Percentiles rank a stretch among this genome's conserved stretches.
phyloP scores from a whole-genome alignment of 2,888 invertebrate species.

The Drosophila diplacantha region DNA sequence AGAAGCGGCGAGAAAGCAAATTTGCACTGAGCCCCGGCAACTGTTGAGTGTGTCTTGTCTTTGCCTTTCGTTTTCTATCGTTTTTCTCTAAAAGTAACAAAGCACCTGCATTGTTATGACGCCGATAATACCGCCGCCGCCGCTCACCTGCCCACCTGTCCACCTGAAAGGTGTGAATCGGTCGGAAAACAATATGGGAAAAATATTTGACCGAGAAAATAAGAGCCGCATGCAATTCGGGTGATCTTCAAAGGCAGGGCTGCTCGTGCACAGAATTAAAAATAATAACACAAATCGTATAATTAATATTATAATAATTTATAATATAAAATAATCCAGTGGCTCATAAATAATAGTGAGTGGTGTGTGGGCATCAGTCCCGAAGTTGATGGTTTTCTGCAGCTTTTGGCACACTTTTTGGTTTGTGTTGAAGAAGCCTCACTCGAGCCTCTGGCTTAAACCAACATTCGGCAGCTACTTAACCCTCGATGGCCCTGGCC shows the following conservation, averaged over 20 bases:
- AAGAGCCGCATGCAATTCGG: slow-evolving; percentile 22
- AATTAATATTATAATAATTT: no score
- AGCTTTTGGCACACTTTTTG: not conserved
- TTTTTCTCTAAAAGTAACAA: slow-evolving; percentile 37
- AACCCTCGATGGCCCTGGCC: slow-evolving; percentile 18
- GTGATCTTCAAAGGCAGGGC: slow-evolving; percentile 22
- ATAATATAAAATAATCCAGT: not conserved
- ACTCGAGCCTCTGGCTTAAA: not conserved
- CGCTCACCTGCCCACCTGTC: slow-evolving; percentile 1
- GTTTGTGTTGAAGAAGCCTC: not conserved
- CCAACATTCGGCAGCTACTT: slow-evolving; percentile 14
- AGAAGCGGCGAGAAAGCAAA: slow-evolving; percentile 52
- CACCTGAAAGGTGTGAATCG: slow-evolving; percentile 22
- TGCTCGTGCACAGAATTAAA: not conserved
- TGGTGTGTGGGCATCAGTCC: no score
- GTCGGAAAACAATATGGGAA: slow-evolving; percentile 10
- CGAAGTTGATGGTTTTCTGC: not conserved
- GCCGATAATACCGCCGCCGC: not conserved
- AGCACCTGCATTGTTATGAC: slow-evolving; percentile 45
- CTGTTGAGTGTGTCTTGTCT: slow-evolving; percentile 6
- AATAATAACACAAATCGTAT: no score
- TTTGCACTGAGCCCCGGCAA: slow-evolving; percentile 37
- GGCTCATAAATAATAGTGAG: no score
- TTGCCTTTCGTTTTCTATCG: slow-evolving; percentile 18
- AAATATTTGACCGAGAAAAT: slow-evolving; percentile 3